Percentiles rank a stretch among this genome's conserved stretches.
Conservation (phyloP, 1,140 invertebrate genomes). For the Cotesia chilonis region DNA sequence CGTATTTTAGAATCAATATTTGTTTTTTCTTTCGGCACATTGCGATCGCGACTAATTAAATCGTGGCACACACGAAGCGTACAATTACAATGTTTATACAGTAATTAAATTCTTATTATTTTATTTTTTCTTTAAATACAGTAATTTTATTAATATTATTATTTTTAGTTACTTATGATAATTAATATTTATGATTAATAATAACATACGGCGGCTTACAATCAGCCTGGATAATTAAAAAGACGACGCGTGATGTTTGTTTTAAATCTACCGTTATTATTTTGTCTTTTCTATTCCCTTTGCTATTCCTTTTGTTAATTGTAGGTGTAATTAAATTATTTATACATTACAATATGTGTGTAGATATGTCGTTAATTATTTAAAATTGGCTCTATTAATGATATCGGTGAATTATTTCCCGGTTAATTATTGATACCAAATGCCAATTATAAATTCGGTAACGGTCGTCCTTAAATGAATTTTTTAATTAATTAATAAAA, state of each 20-base stretch:
- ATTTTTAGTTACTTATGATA: background rate
- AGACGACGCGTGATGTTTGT: conserved; percentile 8
- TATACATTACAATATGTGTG: background rate
- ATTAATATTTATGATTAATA: background rate
- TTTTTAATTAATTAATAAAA: no score
- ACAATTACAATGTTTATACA: conserved; percentile 37
- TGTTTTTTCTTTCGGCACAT: conserved; percentile 22
- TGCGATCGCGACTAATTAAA: conserved; percentile 3
- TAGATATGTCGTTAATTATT: conserved; percentile 2
- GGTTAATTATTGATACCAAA: no score
- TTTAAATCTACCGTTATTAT: conserved; percentile 2
- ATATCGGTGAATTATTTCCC: background rate
- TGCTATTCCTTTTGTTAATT: no score
- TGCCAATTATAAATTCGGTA: no score
- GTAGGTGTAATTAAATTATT: background rate
- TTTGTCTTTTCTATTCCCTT: background rate
- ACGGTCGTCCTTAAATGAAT: no score
- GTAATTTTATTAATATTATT: conserved; percentile 30
- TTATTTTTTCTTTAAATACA: conserved; percentile 42
- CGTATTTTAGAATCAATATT: conserved; percentile 7
- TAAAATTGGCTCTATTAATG: conserved; percentile 10
- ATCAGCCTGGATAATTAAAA: conserved; percentile 4
- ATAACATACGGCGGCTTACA: background rate
- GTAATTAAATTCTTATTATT: conserved; percentile 24
- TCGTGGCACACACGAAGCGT: conserved; percentile 29